Evolutionary conservation across 1,140 invertebrate species (phyloP), one percentile per base, ranked within the genome.

Genomic region (Drosophila takahashii): DNA sequence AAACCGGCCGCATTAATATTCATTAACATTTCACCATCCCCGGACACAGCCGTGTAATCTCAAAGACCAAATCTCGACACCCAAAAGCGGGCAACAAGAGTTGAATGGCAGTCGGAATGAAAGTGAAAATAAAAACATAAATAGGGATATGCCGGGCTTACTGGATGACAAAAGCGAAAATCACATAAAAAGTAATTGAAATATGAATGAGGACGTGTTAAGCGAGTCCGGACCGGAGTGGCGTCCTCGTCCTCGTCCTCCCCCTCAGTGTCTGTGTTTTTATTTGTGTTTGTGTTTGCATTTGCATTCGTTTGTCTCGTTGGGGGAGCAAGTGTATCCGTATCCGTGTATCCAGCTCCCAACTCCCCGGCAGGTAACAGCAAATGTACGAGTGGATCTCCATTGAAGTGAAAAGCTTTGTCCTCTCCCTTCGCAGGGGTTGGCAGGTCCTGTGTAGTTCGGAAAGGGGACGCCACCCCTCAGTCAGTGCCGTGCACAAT

Each of bases 151-250:
- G 51, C 56, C 56, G 64, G 60, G 78, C 66, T 77, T 64, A 76
- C 61, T 51, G 79, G 67, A 87, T 89, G 86, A 89, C 84, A 89
- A 87, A 87, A 78, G 62, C 66, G 69, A 80, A 89, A 89, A 89
- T 89, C 85, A 90, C 80, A 90, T 90, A 90, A 90, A 90, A 90
- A 90, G 79, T 90, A 90, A 90, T 90, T 90, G 89, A 90, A 89
- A 90, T 90, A 90, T 90, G 83, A 87, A 79, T 73, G 64, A 77
- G 72, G 53, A 78, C 75, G 85, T 89, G 85, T 78, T 84, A 71
- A 80, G 61, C 77, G 59, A 65, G 18, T 45, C 48, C 48, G 48
- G 54, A 10, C 50, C 34, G 18, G 29, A 47, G 50, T 18, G 36
- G 15, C 39, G 41, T 52, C 10, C 47, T 59, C 26, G 9, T 41